Evolutionary conservation across 2,113 vertebrate genomes (phyloP).

Genomic region (Python bivittatus): DNA sequence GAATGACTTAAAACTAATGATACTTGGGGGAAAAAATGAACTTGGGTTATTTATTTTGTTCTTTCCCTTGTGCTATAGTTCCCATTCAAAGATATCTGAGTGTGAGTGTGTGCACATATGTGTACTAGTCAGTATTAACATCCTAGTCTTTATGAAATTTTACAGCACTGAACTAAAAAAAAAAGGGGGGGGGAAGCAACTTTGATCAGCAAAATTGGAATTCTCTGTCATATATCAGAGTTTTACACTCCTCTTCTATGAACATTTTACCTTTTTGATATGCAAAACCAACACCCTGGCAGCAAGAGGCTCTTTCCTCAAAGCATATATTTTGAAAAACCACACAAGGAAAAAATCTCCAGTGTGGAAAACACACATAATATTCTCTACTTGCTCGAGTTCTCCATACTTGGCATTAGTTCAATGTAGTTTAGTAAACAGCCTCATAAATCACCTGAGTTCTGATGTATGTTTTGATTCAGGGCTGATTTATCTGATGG

Average conservation of each 20-base stretch:
- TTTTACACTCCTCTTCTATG: not conserved
- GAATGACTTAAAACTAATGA: not conserved
- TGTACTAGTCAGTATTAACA: not conserved
- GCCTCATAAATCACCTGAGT: conserved; percentile 22
- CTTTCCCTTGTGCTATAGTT: not conserved
- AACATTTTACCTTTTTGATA: not conserved
- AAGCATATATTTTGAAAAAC: conserved; percentile 8
- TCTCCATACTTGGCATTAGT: conserved; percentile 13
- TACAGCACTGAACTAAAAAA: not conserved
- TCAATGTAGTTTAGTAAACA: conserved; percentile 37
- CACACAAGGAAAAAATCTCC: not conserved
- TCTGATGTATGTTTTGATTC: conserved; percentile 17
- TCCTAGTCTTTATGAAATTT: not conserved
- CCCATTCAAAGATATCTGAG: not conserved
- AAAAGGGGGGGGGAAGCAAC: not conserved
- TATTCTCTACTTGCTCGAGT: conserved; percentile 2
- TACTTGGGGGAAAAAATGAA: not conserved
- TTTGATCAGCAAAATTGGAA: not conserved
- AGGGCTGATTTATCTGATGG: conserved; percentile 16
- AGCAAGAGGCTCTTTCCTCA: conserved; percentile 20
- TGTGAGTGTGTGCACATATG: not conserved
- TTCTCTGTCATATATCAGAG: not conserved
- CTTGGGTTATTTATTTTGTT: not conserved
- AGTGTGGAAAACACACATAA: conserved; percentile 5
- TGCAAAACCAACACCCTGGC: not conserved